Evolutionary conservation across 2,888 invertebrate species (phyloP).

Genomic region (Choristoneura rosaceana): DNA sequence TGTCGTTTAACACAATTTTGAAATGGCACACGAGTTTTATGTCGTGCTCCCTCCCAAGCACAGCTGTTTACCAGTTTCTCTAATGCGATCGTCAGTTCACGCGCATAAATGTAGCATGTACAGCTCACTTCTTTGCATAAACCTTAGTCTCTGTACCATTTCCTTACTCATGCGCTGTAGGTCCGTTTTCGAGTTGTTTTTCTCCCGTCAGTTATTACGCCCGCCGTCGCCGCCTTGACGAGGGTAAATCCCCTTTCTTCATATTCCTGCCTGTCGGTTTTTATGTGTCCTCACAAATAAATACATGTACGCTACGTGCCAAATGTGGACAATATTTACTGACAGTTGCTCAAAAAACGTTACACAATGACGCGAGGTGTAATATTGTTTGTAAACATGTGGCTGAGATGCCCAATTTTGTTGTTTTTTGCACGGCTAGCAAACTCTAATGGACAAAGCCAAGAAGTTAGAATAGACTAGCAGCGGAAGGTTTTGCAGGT

Average conservation of each 20-base stretch:
- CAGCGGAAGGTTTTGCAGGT: too few species aligned
- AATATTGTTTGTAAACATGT: constrained; percentile 1
- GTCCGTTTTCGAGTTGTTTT: constrained; percentile 62
- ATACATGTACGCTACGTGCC: constrained; percentile 52
- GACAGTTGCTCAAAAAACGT: constrained; percentile 46
- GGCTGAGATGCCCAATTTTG: neutral
- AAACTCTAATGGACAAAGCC: too few species aligned
- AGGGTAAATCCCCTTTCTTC: constrained; percentile 83
- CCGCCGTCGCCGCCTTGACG: constrained; percentile 72
- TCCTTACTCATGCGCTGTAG: too few species aligned
- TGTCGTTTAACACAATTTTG: too few species aligned
- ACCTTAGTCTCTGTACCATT: too few species aligned
- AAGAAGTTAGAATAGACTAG: too few species aligned
- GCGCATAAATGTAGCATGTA: too few species aligned
- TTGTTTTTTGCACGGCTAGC: neutral
- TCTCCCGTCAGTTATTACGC: constrained; percentile 72
- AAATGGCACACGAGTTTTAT: too few species aligned
- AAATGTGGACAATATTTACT: constrained; percentile 51
- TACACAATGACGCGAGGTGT: constrained; percentile 23
- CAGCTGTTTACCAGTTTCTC: too few species aligned
- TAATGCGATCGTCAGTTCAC: too few species aligned
- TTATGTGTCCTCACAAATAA: constrained; percentile 58
- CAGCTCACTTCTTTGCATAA: too few species aligned
- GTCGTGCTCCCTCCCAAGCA: too few species aligned
- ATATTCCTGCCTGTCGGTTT: constrained; percentile 63